Base-by-base conservation (phyloP, 2,113 vertebrate species). In the Pyrgilauda ruficollis region DNA sequence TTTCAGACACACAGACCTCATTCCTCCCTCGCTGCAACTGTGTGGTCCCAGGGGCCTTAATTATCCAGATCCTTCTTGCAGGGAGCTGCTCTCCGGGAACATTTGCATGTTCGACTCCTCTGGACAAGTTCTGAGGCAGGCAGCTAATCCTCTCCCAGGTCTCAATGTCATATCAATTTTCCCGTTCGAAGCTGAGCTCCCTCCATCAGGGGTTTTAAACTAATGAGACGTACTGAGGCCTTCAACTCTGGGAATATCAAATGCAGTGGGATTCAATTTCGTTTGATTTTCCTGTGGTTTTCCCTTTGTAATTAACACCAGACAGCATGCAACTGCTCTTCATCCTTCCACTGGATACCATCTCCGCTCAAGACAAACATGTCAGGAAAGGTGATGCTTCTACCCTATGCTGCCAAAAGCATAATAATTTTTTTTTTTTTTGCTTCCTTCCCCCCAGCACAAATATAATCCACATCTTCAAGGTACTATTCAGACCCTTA, bases 141-240 rank as follows among this genome's bases (percentile, higher is more conserved):
- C 89, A 2, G 35, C 91, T 97, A 97, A 98, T 96, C 97, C 95
- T 89, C 95, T 91, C 15, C 11, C 90, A 94, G 94, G 95, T 94
- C 94, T 97, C 97, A 72, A 41, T 97, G 98, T 97, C 97, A 95
- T 95, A 97, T 96, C 97, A 97, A 98, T 98, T 97, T 97, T 97
- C 96, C 97, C 9, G 11, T 96, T 97, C 74, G 31, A 93, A 97
- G 92, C 77, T 96, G 94, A 98, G 96, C 93, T 96, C 94, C 79
- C 96, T 91, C 81, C 80, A 81, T 97, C 75, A 89, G 92, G 86
- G 94, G 90, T 97, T 92, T 95, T 95, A 96, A 94, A 95, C 92
- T 97, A 96, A 97, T 94, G 95, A 98, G 97, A 97, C 89, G n/a
- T 90, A 74, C 78, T 0, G 3, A 94, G 96, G 95, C 92, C 96